Evolutionary conservation across 2,113 vertebrate genomes (phyloP), one percentile per base, ranked within the genome.

Genomic region (Apteryx mantelli): DNA sequence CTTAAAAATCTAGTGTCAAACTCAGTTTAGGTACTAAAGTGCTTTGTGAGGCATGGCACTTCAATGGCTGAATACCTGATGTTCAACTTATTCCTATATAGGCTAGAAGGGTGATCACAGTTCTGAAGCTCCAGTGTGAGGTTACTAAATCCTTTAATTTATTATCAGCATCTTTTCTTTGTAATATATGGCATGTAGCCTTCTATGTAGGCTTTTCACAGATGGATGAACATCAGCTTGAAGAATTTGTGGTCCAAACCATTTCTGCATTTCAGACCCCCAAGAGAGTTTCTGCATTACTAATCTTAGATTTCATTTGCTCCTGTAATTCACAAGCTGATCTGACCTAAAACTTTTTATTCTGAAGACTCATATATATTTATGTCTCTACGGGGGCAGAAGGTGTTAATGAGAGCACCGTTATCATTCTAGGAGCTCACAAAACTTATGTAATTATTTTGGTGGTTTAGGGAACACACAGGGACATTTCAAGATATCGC

Each of bases 391-490:
- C 44, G 50, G 60, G 68, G 79, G 94, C 82, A 95, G 88, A 92
- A 94, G 60, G 69, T 86, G 86, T 82, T 92, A 95, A 94, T 78
- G 65, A 94, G 55, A 92, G 77, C 73, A 91, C 83, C 91, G 80
- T 65, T 86, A 42, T 46, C 87, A 69, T 48, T 84, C 95, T 16
- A 81, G 68, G 82, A 95, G n/a, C 76, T 90, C 88, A 83, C 77
- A 89, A 92, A 91, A 96, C 52, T 50, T 66, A 56, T 4, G 11
- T 44, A 77, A 95, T 82, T 91, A 93, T 95, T 95, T 92, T 95
- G 78, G 77, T 1, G 7, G 76, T 77, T 70, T 88, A 69, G 38
- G 58, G 83, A 91, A 95, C 30, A 89, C 48, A 65, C 89, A 91
- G 94, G 89, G 91, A 94, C 89, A 26, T 85, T 92, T 74, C 1